Conservation (phyloP, 2,113 vertebrate genomes). For the Phoenicopterus ruber region DNA sequence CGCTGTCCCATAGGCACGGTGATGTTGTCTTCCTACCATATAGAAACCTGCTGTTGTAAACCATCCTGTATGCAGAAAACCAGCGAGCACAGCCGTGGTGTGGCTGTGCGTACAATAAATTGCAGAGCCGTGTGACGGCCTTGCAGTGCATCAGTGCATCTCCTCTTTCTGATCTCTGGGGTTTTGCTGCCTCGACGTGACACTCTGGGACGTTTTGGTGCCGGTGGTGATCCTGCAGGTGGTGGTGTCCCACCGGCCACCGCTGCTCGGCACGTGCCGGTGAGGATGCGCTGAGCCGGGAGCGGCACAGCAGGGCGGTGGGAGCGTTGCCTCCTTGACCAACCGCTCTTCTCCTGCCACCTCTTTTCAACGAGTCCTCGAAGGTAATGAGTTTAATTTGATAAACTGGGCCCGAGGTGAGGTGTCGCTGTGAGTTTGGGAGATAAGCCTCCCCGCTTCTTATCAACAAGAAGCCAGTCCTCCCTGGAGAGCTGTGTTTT, state of each 20-base stretch:
- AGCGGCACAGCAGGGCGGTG: accelerated
- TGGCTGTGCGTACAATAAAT: neutral
- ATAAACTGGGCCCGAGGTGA: neutral
- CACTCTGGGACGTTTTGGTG: neutral
- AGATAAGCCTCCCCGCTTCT: neutral
- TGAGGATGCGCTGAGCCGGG: neutral
- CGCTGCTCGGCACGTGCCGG: accelerated
- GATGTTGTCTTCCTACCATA: neutral
- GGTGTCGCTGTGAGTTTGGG: neutral
- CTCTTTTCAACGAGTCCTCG: neutral
- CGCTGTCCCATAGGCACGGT: accelerated
- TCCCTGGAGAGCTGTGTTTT: neutral
- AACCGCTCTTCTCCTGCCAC: neutral
- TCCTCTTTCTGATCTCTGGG: neutral
- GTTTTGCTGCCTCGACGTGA: neutral
- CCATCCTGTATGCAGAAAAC: neutral
- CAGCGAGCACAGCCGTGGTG: accelerated
- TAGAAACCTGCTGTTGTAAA: neutral
- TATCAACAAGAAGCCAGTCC: neutral
- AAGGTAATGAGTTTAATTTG: neutral
- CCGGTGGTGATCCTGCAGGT: neutral
- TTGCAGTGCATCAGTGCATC: accelerated
- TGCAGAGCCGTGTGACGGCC: accelerated
- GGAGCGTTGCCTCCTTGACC: neutral
- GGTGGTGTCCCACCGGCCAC: neutral